Base-by-base conservation (phyloP, 2,113 vertebrate species). In the Lipotes vexillifer region DNA sequence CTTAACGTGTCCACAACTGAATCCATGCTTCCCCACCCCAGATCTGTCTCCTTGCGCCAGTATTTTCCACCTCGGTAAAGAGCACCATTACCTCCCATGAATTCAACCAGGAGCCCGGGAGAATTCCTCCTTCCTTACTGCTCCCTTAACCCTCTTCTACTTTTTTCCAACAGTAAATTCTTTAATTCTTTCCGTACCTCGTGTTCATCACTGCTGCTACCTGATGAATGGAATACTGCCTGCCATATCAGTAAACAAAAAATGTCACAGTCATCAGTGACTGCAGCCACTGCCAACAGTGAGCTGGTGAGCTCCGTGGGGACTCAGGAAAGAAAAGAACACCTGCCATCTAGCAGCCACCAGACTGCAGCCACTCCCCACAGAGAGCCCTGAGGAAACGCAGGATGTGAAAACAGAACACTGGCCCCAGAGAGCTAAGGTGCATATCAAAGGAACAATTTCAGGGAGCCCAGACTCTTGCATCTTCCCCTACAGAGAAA, bases 1-100 rank as follows among this genome's bases (percentile, higher is more conserved):
- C 27, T 55, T 57, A 38, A 57, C 36, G 13, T 13, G 52, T 17
- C 46, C 4, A 31, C 20, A 33, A 49, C 15, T 5, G 21, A 13
- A 31, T 12, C 14, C 41, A 13, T 1, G n/a, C 23, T 63, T 52
- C 18, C 59, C 36, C 46, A 49, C 1, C 20, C 20, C 5, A 82
- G 2, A 38, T 20, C 2, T 46, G 33, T 52, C 49, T 78, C 69
- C 20, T 85, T 36, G 46, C 11, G n/a, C 8, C 2, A 18, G 20
- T 17, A 38, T 27, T 57, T 72, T 68, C 36, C 41, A 36, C 3
- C n/a, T 78, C 49, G 29, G 11, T 61, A 65, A 85, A 44, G 78
- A 13, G 0, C 8, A 3, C 52, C 5, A 29, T 1, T 38, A 1
- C n/a, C 20, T 21, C 25, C 8, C 23, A 55, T 44, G 10, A 52